Base-by-base conservation (phyloP, 2,888 invertebrate genomes). In the Lamellibrachia satsuma region DNA sequence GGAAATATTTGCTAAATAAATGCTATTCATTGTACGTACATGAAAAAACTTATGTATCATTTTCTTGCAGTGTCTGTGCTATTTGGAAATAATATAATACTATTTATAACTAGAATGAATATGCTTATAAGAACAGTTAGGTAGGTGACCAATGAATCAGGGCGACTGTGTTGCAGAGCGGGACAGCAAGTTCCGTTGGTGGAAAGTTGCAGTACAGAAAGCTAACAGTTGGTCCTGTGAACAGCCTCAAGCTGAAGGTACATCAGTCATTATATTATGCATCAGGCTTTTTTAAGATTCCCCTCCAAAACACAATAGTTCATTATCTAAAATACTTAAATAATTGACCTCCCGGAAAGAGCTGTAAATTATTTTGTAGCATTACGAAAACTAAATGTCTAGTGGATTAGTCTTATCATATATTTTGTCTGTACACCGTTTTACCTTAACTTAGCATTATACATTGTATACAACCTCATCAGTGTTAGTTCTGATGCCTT, bases 131-230 rank as follows among this genome's bases (percentile, higher is more conserved):
- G 52, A n/a, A 39, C 52, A 7, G 22, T 75, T 22, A 75, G 15
- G n/a, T 75, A 75, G 3, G 75, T 22, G 75, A 75, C 22, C 6
- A 11, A 75, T 6, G 75, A 75, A 75, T 3, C 75, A 75, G 22
- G 22, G 3, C 75, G 6, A 15, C 91, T 92, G 75, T n/a, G 57
- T 93, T 93, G 11, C 96, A 98, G 98, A 98, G 96, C 97, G 99
- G 93, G 98, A 98, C 96, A 97, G 97, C 6, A 97, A 98, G 93
- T 99, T 98, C 96, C 98, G 97, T 7, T 98, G 98, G 97, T 99
- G 99, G 99, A 99, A 98, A 97, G 98, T 98, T 97, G 99, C 99
- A 0, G 98, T 99, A 2, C 98, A 98, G 95, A 97, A 99, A 57
- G 98, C 98, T 90, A 97, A 99, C 95, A 98, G 98, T 93, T 99